Conservation (phyloP, 2,113 vertebrate species). For the Bos javanicus region DNA sequence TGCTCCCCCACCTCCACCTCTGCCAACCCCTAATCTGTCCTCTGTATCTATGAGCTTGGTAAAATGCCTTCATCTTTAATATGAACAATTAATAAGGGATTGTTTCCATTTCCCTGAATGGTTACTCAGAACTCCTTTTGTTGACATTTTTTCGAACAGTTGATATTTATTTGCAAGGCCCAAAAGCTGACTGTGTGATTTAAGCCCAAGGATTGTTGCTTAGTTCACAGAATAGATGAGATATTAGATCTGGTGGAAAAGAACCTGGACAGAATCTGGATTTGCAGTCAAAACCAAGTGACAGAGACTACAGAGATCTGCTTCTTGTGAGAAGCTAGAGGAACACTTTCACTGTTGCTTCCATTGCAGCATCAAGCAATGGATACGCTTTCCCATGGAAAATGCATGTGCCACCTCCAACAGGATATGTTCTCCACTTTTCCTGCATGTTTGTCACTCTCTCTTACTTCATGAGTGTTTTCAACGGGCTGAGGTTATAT, state of each 20-base stretch:
- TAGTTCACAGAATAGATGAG: background rate
- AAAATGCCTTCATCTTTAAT: background rate
- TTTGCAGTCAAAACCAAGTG: background rate
- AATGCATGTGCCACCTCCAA: background rate
- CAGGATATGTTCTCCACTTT: background rate
- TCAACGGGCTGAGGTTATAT: background rate
- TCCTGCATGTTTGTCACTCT: background rate
- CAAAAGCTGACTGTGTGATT: background rate
- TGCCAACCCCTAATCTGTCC: background rate
- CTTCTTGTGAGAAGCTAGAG: background rate
- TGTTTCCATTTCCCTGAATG: background rate
- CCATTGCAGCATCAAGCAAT: background rate
- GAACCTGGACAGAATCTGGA: background rate
- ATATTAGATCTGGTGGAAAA: background rate
- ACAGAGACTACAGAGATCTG: background rate
- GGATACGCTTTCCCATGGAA: background rate
- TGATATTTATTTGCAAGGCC: background rate
- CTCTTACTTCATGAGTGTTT: background rate
- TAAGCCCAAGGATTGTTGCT: background rate
- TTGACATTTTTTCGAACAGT: background rate
- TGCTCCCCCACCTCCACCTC: accelerated
- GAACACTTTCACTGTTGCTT: background rate
- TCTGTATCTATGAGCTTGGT: background rate
- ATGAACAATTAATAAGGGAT: background rate
- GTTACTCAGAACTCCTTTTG: background rate